A percentile compares a stretch with the other conserved stretches of the same genome.
Evolutionary conservation across 1,140 invertebrate genomes (phyloP).

Genomic region (Asobara japonica): DNA sequence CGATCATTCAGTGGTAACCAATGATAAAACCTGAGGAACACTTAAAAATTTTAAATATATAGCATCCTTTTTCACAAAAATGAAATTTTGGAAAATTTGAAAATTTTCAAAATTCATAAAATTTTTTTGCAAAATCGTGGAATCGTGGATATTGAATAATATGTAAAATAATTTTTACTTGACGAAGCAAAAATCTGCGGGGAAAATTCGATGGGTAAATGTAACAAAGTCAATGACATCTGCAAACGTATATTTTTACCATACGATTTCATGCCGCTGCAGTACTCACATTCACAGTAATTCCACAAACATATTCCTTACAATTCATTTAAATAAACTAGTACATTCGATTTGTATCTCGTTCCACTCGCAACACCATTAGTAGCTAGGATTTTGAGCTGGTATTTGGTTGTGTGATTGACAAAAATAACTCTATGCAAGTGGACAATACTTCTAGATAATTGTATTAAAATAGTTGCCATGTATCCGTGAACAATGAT

Average conservation of each 20-base stretch:
- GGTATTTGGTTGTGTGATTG: constrained; percentile 55
- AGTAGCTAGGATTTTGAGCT: constrained; percentile 21
- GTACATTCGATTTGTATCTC: background rate
- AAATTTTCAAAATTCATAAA: too few relatives aligned
- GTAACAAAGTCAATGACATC: background rate
- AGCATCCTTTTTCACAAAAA: too few relatives aligned
- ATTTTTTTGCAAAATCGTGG: too few relatives aligned
- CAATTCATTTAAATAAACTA: background rate
- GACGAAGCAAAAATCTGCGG: too few relatives aligned
- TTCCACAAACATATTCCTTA: constrained; percentile 41
- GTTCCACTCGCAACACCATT: background rate
- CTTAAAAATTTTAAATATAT: too few relatives aligned
- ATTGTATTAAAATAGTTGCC: constrained; percentile 65
- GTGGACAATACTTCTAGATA: constrained; percentile 52
- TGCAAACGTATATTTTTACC: constrained; percentile 65
- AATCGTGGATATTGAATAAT: too few relatives aligned
- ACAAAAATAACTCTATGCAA: constrained; percentile 64
- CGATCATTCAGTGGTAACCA: too few relatives aligned
- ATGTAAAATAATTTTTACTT: too few relatives aligned
- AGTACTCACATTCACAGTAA: constrained; percentile 58
- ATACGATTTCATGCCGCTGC: constrained; percentile 50
- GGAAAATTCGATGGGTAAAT: background rate
- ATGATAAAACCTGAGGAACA: too few relatives aligned
- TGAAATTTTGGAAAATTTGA: too few relatives aligned
- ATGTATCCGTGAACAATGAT: too few relatives aligned